Base-by-base conservation (phyloP, 2,888 invertebrate genomes). In the Acrocyrtus sp. region DNA sequence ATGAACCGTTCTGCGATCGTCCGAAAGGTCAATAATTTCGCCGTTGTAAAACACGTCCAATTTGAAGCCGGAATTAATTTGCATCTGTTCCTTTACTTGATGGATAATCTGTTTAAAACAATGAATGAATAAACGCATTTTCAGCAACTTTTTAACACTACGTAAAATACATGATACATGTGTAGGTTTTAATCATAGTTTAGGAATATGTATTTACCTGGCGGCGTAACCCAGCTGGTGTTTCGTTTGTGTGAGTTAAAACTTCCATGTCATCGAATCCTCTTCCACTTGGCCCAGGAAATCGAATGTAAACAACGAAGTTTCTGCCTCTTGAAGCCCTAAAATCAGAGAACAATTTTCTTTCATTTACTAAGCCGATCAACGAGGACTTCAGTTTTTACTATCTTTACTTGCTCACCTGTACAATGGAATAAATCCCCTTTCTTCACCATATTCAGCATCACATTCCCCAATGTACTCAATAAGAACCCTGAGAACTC, bases 381-480 rank as follows among this genome's bases (percentile, higher is more conserved):
- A 39, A 10, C 12, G 41, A 58, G 41, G 22, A 45, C 15, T 24
- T 12, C 5, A 72, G 82, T 75, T 58, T 41, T 41, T 24, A 58
- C n/a, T n/a, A n/a, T n/a, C n/a, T n/a, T n/a, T n/a, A n/a, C n/a
- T n/a, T n/a, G n/a, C 57, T 24, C 80, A 89, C 90, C 90, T 88
- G 83, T 92, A 92, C 73, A 97, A 89, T 24, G 97, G 96, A 82
- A 97, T 86, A 82, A 94, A 91, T 83, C 92, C 91, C 78, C 98
- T 88, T 84, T 98, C 97, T 43, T 93, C 93, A 56, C 91, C 89
- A 85, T 92, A 95, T 78, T 91, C 90, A 81, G 90, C 90, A 87
- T 97, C 97, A 87, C 96, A 97, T 86, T 97, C 96, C 82, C 92
- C 92, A 76, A 98, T 90, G 84, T 98, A 98, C 86, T 97, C 97